Evolutionary conservation across 2,888 invertebrate genomes (phyloP).

Genomic region (Zonitis immaculata): DNA sequence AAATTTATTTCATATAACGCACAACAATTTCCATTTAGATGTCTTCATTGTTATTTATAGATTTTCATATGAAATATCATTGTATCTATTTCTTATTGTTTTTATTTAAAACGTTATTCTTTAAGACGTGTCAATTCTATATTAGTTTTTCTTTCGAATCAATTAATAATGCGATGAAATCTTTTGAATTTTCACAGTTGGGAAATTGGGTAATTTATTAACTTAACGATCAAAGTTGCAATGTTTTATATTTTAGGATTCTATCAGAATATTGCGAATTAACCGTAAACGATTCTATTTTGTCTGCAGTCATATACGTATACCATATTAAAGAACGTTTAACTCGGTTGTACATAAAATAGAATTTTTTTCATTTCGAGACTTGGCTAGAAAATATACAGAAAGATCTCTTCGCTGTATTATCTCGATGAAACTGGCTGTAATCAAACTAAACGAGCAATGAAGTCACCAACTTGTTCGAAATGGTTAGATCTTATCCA

Average conservation of each 20-base stretch:
- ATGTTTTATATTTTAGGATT: no score
- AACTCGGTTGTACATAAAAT: slow-evolving; percentile 13
- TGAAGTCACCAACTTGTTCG: slow-evolving; percentile 15
- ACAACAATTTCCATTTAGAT: slow-evolving; percentile 1
- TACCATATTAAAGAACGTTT: slow-evolving; percentile 12
- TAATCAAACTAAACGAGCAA: slow-evolving; percentile 25
- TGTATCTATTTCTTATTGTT: no score
- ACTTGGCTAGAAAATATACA: slow-evolving; percentile 20
- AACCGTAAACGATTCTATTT: slow-evolving; percentile 12
- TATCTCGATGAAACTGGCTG: slow-evolving; percentile 22
- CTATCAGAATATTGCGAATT: slow-evolving; percentile 12
- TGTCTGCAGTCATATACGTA: not conserved
- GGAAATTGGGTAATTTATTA: no score
- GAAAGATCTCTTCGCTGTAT: slow-evolving; percentile 17
- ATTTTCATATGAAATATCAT: not conserved
- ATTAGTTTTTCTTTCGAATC: no score
- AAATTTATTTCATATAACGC: not conserved
- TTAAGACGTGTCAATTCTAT: no score
- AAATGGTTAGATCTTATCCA: not conserved
- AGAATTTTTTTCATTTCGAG: slow-evolving; percentile 19
- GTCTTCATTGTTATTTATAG: slow-evolving; percentile 2
- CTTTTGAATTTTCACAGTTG: no score
- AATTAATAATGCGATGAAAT: no score
- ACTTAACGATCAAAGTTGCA: slow-evolving; percentile 5
- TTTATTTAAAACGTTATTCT: no score